Evolutionary conservation across 2,113 vertebrate genomes (phyloP).

Genomic region (Brachypodius melanocephalos): DNA sequence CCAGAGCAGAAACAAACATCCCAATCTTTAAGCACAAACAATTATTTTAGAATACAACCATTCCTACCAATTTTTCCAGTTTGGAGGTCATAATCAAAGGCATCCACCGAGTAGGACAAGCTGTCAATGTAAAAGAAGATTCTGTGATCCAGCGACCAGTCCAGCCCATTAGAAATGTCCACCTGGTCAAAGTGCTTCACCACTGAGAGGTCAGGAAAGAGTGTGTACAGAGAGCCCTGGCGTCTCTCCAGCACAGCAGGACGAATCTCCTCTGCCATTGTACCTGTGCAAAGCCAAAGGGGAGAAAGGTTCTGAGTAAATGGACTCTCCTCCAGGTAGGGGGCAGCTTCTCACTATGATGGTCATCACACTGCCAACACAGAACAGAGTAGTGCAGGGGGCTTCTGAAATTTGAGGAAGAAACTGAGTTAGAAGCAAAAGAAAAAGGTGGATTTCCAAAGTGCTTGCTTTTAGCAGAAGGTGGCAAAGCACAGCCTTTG

Average conservation of each 20-base stretch:
- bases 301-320: background rate
- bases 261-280: conserved; percentile 80
- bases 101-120: conserved; percentile 83
- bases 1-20: background rate
- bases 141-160: conserved; percentile 89
- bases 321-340: background rate
- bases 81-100: conserved; percentile 86
- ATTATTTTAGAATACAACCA: background rate
- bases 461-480: background rate
- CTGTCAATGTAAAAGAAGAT: conserved; percentile 94
- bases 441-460: background rate
- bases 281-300: conserved; percentile 68
- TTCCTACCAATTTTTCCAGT: conserved; percentile 81
- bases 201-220: conserved; percentile 74
- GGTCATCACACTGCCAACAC: accelerated
- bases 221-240: conserved; percentile 80
- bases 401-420: background rate
- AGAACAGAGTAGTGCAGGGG: background rate
- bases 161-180: conserved; percentile 92
- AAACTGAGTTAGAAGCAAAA: background rate
- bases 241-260: conserved; percentile 77
- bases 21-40: background rate
- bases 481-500: background rate
- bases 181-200: conserved; percentile 85
- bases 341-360: background rate